Percentiles rank a stretch among this genome's conserved stretches.
Conservation (phyloP, 35 echinoderm and acorn worm species). For the Ptychodera flava region DNA sequence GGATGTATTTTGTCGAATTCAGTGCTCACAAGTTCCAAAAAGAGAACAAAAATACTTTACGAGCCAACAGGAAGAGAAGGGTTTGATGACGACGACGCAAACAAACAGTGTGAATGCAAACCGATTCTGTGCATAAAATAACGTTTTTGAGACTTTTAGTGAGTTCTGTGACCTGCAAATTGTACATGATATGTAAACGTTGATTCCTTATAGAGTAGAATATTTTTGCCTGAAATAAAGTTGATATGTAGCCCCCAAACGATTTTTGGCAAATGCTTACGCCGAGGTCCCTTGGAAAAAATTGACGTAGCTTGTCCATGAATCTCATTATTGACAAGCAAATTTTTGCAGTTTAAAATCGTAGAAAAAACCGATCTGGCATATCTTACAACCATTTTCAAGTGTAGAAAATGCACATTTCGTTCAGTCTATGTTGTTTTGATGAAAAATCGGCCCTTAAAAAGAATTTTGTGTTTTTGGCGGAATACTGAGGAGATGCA, state of each 20-base stretch:
- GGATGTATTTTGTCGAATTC: not conserved
- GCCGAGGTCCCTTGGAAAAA: not conserved
- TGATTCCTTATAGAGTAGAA: no score
- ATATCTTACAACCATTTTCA: not conserved
- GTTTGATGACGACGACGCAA: not conserved
- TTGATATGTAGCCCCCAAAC: no score
- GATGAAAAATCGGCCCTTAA: not conserved
- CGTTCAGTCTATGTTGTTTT: not conserved
- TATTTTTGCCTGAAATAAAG: no score
- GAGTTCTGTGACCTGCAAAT: no score
- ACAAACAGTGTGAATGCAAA: not conserved
- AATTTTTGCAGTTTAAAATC: not conserved
- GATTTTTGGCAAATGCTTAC: not conserved
- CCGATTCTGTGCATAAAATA: no score
- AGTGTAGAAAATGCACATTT: slow-evolving; percentile 1
- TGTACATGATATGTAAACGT: no score
- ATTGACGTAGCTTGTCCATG: not conserved
- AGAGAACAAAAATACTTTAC: not conserved
- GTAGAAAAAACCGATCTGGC: not conserved
- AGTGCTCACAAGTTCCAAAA: not conserved
- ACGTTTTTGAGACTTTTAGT: no score
- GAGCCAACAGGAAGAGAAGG: not conserved
- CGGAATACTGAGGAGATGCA: not conserved
- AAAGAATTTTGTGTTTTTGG: not conserved
- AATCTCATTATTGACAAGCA: not conserved